phyloP scores from a whole-genome alignment of 2,888 invertebrate species.

The Lingula anatina region DNA sequence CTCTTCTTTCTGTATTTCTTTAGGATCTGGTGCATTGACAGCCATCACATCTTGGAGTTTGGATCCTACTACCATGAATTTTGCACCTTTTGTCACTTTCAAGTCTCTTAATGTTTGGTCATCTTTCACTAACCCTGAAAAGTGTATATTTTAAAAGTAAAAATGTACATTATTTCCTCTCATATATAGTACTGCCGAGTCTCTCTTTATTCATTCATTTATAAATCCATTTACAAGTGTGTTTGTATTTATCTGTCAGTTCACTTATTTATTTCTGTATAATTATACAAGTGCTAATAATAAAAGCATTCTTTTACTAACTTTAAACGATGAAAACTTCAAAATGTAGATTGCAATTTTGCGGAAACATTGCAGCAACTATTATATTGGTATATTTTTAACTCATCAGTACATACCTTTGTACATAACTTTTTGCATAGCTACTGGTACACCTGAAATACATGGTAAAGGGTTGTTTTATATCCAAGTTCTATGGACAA shows the following conservation, averaged over 20 bases:
- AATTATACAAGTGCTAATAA: too few species aligned
- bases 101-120: constrained; percentile 70
- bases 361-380: too few species aligned
- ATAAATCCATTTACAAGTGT: too few species aligned
- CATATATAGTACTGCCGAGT: neutral
- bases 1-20: constrained; percentile 41
- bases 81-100: constrained; percentile 71
- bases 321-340: too few species aligned
- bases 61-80: constrained; percentile 87
- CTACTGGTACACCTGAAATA: constrained; percentile 66
- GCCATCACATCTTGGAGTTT: constrained; percentile 81
- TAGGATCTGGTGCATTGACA: constrained; percentile 65
- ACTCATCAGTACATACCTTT: constrained; percentile 55
- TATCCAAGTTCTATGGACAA: too few species aligned
- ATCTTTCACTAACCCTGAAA: constrained; percentile 72
- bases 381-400: neutral
- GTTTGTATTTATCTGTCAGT: neutral
- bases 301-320: too few species aligned
- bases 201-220: too few species aligned
- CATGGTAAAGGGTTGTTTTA: constrained; percentile 2
- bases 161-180: neutral
- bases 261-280: too few species aligned
- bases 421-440: constrained; percentile 83
- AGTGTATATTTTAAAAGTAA: too few species aligned
- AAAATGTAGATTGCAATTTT: too few species aligned